Base-by-base conservation (phyloP, 2,888 invertebrate genomes). In the Desoria tigrina region DNA sequence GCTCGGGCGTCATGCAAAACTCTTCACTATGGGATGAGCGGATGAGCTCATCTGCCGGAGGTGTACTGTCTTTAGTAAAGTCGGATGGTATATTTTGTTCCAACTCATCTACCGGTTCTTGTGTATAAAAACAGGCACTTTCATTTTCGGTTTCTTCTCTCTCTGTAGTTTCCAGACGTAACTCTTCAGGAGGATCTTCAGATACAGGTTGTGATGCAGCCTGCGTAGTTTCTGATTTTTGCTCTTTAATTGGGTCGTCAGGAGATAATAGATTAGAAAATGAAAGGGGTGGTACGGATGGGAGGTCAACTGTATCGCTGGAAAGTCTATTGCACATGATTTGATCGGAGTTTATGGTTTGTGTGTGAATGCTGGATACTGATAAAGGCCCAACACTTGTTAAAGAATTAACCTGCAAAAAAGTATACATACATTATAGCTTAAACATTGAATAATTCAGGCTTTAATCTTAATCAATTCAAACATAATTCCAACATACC, bases 261-360 rank as follows among this genome's bases (percentile, higher is more conserved):
- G 32, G 42, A 49, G 68, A 66, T 9, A 66, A 56, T 28, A 71
- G 65, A 28, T 71, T 63, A 49, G 66, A 69, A 59, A 73, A 73
- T 49, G 73, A 69, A 26, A 66, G 65, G 26, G 73, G 72, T 28
- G 73, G 71, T 42, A 72, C 58, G n/a, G 75, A 73, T 51, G 72
- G 68, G 32, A 72, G 63, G 28, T 71, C 70, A 39, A 68, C 69
- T 24, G 63, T 61, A 18, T 73, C 69, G 58, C 71, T 72, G 42
- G 73, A 57, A 23, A 75, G 55, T 57, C 69, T 65, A 50, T 63
- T 67, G 58, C 72, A 75, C 42, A 63, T 69, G 39, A 75, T 60
- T 62, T 73, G 61, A 26, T 72, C 73, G 63, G 67, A 66, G 49
- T 58, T 66, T 42, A 75, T 65, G 50, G 67, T 68, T 24, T 72